Evolutionary conservation across 2,888 invertebrate species (phyloP), one percentile per base, ranked within the genome.

Genomic region (Lasioglossum marginatum): DNA sequence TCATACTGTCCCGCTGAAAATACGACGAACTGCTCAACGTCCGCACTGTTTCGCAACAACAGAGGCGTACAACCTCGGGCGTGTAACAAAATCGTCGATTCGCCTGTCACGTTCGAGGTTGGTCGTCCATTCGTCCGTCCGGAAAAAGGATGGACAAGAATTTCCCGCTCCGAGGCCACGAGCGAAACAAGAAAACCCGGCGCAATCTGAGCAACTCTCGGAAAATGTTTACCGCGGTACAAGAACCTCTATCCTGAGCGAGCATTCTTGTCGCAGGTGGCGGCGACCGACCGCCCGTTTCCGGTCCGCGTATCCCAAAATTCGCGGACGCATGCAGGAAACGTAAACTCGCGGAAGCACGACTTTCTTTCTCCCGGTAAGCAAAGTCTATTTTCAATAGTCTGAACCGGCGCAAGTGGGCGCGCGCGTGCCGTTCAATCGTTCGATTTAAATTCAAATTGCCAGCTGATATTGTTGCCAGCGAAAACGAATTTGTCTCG

Each of bases 381-480:
- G 43, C 48, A 5, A 66, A 79, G 71, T 79, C 48, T 45, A 84
- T 79, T 76, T 85, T 73, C 72, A 23, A 77, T 45, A 45, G 19
- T 27, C 12, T 68, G 75, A 60, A 75, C 40, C 45, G 71, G 73
- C 72, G 48, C 66, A 34, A 34, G 80, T 48, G 68, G 31, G 72
- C 19, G 31, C 71, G 66, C 57, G 66, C 23, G 48, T 79, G 60
- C 52, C 43, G 66, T 73, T 66, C 71, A 37, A 78, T 80, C 83
- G 82, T 52, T 10, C 78, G 75, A 84, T 82, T 89, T 86, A 77
- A 76, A 85, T 89, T 86, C 81, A 79, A 81, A 83, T 84, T 85
- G 77, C 71, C 77, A 70, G 73, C 45, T 81, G 83, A 75, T 83
- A 63, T 81, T 81, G 73, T 81, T 81, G 85, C 52, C 72, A 76